Conservation (phyloP, 2,797 vertebrate species). For the Melanitta fusca region DNA sequence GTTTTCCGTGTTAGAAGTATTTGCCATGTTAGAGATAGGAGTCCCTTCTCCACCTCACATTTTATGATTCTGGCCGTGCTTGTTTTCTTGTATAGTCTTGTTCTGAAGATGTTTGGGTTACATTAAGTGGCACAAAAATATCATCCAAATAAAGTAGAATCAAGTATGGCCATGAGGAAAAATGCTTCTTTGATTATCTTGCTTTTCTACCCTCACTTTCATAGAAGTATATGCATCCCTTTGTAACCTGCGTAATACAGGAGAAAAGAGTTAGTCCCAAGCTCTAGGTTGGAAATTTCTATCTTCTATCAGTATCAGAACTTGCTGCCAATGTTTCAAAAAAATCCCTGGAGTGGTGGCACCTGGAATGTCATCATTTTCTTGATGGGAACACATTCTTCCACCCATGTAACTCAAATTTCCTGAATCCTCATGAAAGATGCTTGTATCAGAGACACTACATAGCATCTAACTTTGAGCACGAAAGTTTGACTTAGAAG, state of each 20-base stretch:
- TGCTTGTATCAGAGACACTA: not conserved
- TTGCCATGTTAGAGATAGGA: not conserved
- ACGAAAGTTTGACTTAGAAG: not conserved
- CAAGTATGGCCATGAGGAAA: not conserved
- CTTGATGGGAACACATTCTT: not conserved
- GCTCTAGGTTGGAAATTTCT: not conserved
- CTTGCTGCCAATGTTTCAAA: not conserved
- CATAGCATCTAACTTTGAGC: not conserved
- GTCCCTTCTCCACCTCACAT: not conserved
- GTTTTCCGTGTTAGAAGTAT: not conserved
- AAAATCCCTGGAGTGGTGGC: not conserved
- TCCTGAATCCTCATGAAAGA: not conserved
- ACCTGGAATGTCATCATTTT: not conserved
- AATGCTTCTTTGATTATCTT: not conserved
- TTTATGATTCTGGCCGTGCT: not conserved
- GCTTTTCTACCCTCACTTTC: not conserved
- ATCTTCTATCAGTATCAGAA: not conserved
- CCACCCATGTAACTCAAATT: not conserved
- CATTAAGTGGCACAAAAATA: not conserved
- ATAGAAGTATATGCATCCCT: not conserved
- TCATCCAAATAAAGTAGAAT: not conserved
- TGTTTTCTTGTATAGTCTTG: not conserved
- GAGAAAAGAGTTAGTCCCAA: not conserved
- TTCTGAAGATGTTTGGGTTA: not conserved
- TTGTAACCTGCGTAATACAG: not conserved